A percentile compares a stretch with the other conserved stretches of the same genome.
phyloP scores from a whole-genome alignment of 2,888 invertebrate genomes.

The Acanthosepion pharaonis region DNA sequence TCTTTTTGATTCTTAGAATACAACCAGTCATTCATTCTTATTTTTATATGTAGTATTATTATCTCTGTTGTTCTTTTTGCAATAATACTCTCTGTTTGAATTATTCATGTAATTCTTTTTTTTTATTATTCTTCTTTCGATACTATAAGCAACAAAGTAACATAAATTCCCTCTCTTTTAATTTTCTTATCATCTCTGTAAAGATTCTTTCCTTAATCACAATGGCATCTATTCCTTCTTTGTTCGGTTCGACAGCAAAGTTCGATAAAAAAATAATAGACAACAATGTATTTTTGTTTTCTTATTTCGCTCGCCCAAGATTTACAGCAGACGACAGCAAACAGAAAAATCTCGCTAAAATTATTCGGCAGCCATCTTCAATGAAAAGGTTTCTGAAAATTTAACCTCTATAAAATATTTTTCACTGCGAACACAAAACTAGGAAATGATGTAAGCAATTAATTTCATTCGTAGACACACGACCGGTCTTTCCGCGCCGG shows the following conservation, averaged over 20 bases:
- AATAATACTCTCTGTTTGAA: neutral
- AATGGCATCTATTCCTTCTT: neutral
- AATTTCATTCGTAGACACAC: neutral
- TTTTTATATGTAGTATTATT: too few species aligned
- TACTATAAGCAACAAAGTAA: neutral
- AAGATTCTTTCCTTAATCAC: neutral
- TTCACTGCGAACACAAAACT: neutral
- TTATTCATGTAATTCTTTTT: neutral
- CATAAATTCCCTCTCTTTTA: neutral
- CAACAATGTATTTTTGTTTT: too few species aligned
- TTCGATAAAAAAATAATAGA: too few species aligned
- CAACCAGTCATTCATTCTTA: too few species aligned
- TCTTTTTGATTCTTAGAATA: too few species aligned
- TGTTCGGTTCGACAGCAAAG: neutral
- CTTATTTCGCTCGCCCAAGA: neutral
- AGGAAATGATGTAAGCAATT: neutral
- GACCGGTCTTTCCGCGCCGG: neutral
- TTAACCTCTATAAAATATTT: neutral
- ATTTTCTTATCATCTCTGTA: neutral
- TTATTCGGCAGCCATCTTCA: too few species aligned
- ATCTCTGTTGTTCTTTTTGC: neutral
- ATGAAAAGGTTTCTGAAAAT: neutral
- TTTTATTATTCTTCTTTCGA: neutral
- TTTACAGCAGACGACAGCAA: neutral
- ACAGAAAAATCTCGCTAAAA: too few species aligned